phyloP scores from a whole-genome alignment of 2,797 vertebrate species.

The Erpetoichthys calabaricus region DNA sequence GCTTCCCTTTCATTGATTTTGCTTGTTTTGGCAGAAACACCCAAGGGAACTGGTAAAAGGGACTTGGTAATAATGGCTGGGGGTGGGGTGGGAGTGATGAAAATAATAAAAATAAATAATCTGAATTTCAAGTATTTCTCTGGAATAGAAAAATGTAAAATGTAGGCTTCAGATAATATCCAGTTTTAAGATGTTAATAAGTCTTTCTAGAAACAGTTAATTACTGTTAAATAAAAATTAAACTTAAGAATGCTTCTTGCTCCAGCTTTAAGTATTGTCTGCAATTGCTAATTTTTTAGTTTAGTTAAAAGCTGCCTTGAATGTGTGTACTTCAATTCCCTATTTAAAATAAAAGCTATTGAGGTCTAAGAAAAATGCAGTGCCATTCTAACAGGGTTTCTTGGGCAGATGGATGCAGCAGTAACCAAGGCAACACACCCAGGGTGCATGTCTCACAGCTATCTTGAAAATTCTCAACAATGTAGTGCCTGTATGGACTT shows the following conservation, averaged over 20 bases:
- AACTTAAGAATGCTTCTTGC: too few species aligned
- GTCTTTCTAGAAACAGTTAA: too few species aligned
- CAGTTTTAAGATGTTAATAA: too few species aligned
- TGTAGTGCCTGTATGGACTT: background rate
- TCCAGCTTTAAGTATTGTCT: too few species aligned
- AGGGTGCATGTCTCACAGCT: slow-evolving; percentile 24
- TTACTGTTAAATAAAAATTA: too few species aligned
- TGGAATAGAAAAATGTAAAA: too few species aligned
- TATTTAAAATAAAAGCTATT: slow-evolving; percentile 5
- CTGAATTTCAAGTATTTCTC: too few species aligned
- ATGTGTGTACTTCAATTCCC: slow-evolving; percentile 2
- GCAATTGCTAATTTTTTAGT: background rate
- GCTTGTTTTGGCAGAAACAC: slow-evolving; percentile 37
- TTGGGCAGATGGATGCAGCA: slow-evolving; percentile 33
- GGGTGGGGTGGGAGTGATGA: background rate
- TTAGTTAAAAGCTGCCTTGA: background rate
- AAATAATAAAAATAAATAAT: too few species aligned
- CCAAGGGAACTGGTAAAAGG: slow-evolving; percentile 4
- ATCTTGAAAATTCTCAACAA: slow-evolving; percentile 15
- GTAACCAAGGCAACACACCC: slow-evolving; percentile 49
- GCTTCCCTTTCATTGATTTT: slow-evolving; percentile 34
- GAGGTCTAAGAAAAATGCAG: slow-evolving; percentile 13
- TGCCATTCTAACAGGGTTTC: slow-evolving; percentile 23
- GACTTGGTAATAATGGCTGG: background rate
- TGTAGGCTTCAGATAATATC: too few species aligned